Conservation (phyloP, 2,113 vertebrate species). For the Deroptyus accipitrinus region DNA sequence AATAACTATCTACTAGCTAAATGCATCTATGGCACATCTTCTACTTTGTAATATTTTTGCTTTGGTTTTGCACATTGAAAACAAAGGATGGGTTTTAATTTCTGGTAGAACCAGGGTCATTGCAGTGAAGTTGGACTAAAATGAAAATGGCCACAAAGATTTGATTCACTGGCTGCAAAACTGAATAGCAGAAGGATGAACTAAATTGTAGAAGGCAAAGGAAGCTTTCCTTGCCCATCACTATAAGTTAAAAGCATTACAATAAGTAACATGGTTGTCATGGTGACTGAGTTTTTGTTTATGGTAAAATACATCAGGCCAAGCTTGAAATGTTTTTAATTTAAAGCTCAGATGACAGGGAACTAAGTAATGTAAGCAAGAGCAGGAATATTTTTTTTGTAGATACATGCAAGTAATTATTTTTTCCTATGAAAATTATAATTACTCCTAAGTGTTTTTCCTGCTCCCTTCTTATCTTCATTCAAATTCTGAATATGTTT, state of each 20-base stretch:
- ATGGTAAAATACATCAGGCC: neutral
- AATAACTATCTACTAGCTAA: neutral
- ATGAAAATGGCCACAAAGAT: neutral
- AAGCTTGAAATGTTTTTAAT: slow-evolving; percentile 19
- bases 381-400: neutral
- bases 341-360: slow-evolving; percentile 9
- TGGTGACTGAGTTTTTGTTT: slow-evolving; percentile 18
- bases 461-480: neutral
- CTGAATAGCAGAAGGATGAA: neutral
- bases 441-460: neutral
- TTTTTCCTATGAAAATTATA: neutral
- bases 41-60: neutral
- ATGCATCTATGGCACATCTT: neutral
- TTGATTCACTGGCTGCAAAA: neutral
- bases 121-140: neutral
- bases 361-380: neutral
- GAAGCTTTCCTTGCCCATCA: neutral
- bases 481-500: neutral
- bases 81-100: neutral
- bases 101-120: neutral
- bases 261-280: slow-evolving; percentile 37
- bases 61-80: neutral
- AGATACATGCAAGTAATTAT: neutral
- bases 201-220: neutral
- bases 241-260: neutral